Base-by-base conservation (phyloP, 92 coral and sea anemone genomes). In the Phenganax subtilis region DNA sequence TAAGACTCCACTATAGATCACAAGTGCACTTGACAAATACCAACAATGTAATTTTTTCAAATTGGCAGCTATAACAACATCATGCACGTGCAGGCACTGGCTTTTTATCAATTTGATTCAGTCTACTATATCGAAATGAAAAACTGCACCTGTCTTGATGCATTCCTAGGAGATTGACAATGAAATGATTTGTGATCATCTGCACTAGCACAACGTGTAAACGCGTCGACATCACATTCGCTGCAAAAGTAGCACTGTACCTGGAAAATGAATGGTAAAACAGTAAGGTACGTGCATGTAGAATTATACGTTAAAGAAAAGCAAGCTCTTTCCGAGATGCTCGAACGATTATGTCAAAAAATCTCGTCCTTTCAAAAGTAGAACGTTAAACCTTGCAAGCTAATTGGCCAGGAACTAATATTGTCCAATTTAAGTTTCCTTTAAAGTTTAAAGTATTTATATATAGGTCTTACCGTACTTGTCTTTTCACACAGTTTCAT, bases 231-330 rank as follows among this genome's bases (percentile, higher is more conserved):
- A 68, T 88, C 70, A 66, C 97, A 90, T 3, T 81, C 81, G 28
- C 89, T 77, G 67, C 98, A 93, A 0, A 97, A 93, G 53, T 88
- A 87, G 75, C 98, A 93, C 79, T 93, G 98, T 47, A 93, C 98
- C 98, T 93, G 52, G 2, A 64, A 17, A 29, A 20, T 14, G 20
- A 29, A 71, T 10, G 56, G 61, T 57, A 25, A 20, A 51, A 17
- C 7, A 14, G 27, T 14, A 61, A 61, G 27, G 9, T n/a, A n/a
- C n/a, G n/a, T 61, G 27, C 9, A 61, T 61, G 67, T 61, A 6
- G n/a, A 12, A 7, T 12, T 6, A 17, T 28, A 61, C 27, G 7
- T 61, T 15, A 17, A 61, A 61, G 28, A 61, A 5, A 17, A 0
- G 15, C 47, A 6, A 61, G 67, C 67, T 61, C 27, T 61, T 25